These are phyloP conservation scores for Fragum fragum DNA, from an alignment of 2,888 invertebrate species.

Conservation along the genomic window DNA sequence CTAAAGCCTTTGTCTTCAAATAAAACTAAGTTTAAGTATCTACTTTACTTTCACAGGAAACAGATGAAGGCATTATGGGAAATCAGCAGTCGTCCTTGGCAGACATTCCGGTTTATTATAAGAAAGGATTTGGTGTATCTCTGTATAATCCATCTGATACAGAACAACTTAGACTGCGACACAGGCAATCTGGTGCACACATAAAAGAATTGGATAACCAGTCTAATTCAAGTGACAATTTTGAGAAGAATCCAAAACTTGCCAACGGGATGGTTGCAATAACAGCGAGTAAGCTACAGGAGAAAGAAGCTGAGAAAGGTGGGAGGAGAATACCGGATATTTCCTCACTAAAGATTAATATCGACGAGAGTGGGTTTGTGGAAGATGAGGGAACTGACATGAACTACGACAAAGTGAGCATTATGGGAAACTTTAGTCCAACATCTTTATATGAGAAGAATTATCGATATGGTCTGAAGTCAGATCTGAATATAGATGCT, in stretches of 20 bases:
- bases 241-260: slow-evolving; percentile 18
- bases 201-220: slow-evolving; percentile 17
- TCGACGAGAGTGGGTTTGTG: slow-evolving; percentile 61
- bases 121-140: slow-evolving; percentile 57
- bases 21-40: neutral
- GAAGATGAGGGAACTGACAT: slow-evolving; percentile 45
- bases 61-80: slow-evolving; percentile 56
- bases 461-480: slow-evolving; percentile 45
- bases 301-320: neutral
- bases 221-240: slow-evolving; percentile 36
- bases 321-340: slow-evolving; percentile 29
- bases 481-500: slow-evolving; percentile 23
- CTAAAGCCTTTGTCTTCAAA: neutral
- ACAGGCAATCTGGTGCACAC: slow-evolving; percentile 48
- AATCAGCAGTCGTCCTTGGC: slow-evolving; percentile 62
- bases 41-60: slow-evolving; percentile 39
- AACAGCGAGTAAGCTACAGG: neutral
- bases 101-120: slow-evolving; percentile 65
- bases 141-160: slow-evolving; percentile 48
- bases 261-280: slow-evolving; percentile 28
- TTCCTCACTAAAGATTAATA: slow-evolving; percentile 51
- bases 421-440: slow-evolving; percentile 81
- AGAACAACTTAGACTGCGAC: slow-evolving; percentile 30
- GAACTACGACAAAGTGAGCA: slow-evolving; percentile 51
- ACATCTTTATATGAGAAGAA: slow-evolving; percentile 78